These are phyloP conservation scores for Pangasianodon hypophthalmus DNA, from an alignment of 2,113 vertebrate genomes.

Conservation along the genomic window DNA sequence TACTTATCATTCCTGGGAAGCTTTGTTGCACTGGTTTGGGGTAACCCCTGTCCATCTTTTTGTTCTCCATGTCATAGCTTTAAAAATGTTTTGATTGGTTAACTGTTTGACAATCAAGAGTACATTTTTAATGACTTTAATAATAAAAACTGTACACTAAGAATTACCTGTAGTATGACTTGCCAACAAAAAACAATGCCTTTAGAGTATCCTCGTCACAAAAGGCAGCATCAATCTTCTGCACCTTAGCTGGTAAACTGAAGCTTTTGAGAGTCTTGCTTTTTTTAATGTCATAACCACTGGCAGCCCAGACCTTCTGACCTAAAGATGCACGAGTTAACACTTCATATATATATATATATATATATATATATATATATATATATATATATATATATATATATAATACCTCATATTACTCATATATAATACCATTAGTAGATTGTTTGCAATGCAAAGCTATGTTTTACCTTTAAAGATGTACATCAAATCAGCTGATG, in stretches of 20 bases:
- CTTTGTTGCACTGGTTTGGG: constrained; percentile 70
- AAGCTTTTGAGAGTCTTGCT: constrained; percentile 74
- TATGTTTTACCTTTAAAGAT: constrained; percentile 69
- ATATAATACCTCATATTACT: no score
- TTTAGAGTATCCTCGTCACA: constrained; percentile 67
- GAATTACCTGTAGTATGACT: constrained; percentile 83
- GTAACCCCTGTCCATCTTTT: constrained; percentile 69
- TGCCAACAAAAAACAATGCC: constrained; percentile 81
- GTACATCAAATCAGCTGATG: constrained; percentile 52
- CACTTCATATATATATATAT: background rate
- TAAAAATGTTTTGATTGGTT: background rate
- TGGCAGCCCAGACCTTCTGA: constrained; percentile 80
- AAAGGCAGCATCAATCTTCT: constrained; percentile 81
- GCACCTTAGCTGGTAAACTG: constrained; percentile 74
- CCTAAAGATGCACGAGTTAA: constrained; percentile 64
- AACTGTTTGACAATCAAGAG: background rate
- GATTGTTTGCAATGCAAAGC: background rate
- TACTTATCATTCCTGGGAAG: constrained; percentile 71
- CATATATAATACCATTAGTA: no score
- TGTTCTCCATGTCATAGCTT: constrained; percentile 80
- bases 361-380: no score
- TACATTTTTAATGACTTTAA: constrained; percentile 23
- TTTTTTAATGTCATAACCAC: constrained; percentile 73
- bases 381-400: no score
- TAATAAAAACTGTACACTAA: constrained; percentile 5